Percentiles rank a stretch among this genome's conserved stretches.
Evolutionary conservation across 2,113 vertebrate genomes (phyloP).

Genomic region (Lates calcarifer): DNA sequence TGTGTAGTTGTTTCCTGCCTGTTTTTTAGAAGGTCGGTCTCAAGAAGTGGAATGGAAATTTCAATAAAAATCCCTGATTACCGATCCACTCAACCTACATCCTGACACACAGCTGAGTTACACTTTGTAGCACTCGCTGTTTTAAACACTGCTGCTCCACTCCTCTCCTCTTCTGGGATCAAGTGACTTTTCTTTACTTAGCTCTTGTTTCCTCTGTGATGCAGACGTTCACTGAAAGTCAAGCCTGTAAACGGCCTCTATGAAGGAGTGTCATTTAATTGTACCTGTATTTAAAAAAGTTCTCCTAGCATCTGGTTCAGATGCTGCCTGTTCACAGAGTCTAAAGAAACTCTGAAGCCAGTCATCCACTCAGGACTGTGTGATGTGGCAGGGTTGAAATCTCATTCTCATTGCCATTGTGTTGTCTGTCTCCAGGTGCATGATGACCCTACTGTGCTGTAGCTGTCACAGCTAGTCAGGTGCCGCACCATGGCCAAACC

Average conservation of each 20-base stretch:
- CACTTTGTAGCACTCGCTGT: background rate
- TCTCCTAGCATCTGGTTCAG: slow-evolving; percentile 4
- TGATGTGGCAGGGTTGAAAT: slow-evolving; percentile 9
- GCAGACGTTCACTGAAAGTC: slow-evolving; percentile 19
- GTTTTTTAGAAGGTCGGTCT: slow-evolving; percentile 32
- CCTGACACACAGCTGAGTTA: slow-evolving; percentile 36
- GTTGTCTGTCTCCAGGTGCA: slow-evolving; percentile 86
- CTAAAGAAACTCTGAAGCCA: background rate
- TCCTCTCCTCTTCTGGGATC: slow-evolving; percentile 23
- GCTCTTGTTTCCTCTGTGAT: slow-evolving; percentile 21
- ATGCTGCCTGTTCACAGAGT: slow-evolving; percentile 8
- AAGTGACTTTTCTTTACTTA: slow-evolving; percentile 13
- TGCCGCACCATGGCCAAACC: slow-evolving; percentile 98
- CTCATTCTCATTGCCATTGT: slow-evolving; percentile 25
- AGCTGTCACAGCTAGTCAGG: slow-evolving; percentile 91
- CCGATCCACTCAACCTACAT: slow-evolving; percentile 28
- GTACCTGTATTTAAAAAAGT: slow-evolving; percentile 30
- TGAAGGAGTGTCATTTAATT: slow-evolving; percentile 23
- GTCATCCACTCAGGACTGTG: background rate
- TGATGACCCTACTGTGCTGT: slow-evolving; percentile 89
- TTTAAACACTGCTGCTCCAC: background rate
- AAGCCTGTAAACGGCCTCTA: slow-evolving; percentile 4
- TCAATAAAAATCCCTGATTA: slow-evolving; percentile 64
- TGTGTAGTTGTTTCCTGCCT: slow-evolving; percentile 43
- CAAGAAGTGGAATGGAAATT: slow-evolving; percentile 61